phyloP scores from a whole-genome alignment of 2,888 invertebrate genomes.

The Drosophila ustulata region DNA sequence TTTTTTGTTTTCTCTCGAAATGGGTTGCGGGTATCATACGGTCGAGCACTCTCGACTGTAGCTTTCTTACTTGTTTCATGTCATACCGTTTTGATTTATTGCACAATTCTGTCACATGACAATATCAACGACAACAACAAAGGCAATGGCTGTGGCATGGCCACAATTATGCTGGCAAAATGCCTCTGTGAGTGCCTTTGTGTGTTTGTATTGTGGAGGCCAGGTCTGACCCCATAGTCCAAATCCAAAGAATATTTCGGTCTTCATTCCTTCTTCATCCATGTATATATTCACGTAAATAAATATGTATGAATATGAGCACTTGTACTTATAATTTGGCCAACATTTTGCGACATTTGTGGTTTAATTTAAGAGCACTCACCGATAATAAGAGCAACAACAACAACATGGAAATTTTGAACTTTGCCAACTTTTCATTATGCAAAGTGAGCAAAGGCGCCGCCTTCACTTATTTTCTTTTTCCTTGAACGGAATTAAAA shows the following conservation, averaged over 20 bases:
- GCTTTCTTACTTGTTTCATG: no score
- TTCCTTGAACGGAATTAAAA: constrained; percentile 39
- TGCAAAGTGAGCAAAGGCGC: constrained; percentile 57
- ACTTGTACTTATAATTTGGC: constrained; percentile 43
- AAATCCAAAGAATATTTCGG: constrained; percentile 16
- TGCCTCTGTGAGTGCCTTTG: not conserved
- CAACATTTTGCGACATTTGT: constrained; percentile 61
- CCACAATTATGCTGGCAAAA: constrained; percentile 39
- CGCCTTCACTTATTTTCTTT: constrained; percentile 17
- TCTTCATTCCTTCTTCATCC: constrained; percentile 16
- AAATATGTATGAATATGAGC: constrained; percentile 14
- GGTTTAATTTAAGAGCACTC: constrained; percentile 61
- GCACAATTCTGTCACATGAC: constrained; percentile 57
- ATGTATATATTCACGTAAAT: not conserved
- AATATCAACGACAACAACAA: constrained; percentile 44
- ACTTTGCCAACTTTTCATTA: constrained; percentile 66
- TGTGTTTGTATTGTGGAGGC: constrained; percentile 1
- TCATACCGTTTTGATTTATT: constrained; percentile 67
- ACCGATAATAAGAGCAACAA: constrained; percentile 32
- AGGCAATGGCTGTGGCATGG: constrained; percentile 23
- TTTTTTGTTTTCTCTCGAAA: no score
- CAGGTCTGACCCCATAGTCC: constrained; percentile 29
- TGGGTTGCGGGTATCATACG: no score
- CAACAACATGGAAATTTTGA: constrained; percentile 30
- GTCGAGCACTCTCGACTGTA: no score